A percentile compares a stretch with the other conserved stretches of the same genome.
These are phyloP conservation scores for Narcine bancroftii DNA, from an alignment of 2,113 vertebrate genomes.

Conservation along the genomic window DNA sequence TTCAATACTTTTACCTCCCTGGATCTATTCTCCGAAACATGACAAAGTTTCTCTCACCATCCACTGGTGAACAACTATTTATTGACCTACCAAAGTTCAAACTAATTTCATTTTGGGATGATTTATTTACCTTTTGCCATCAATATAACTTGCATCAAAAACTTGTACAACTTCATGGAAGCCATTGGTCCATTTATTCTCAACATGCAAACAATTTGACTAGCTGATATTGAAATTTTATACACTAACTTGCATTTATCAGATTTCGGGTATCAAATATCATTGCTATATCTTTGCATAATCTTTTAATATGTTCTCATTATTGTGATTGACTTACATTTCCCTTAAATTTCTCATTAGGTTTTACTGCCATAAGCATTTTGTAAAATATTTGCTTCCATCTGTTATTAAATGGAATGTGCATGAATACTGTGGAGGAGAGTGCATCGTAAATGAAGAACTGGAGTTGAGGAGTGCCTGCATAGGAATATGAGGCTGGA, in stretches of 20 bases:
- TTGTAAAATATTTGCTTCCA: neutral
- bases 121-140: neutral
- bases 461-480: neutral
- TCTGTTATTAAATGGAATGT: neutral
- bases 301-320: neutral
- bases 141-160: neutral
- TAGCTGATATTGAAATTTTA: neutral
- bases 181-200: neutral
- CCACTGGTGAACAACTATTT: neutral
- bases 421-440: neutral
- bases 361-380: neutral
- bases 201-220: neutral
- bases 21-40: too few relatives aligned
- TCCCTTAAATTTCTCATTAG: neutral
- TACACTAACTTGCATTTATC: conserved; percentile 6
- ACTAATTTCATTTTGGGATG: neutral
- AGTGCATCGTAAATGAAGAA: neutral
- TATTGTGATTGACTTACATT: neutral
- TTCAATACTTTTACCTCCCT: too few relatives aligned
- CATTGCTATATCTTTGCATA: neutral
- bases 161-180: neutral
- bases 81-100: neutral
- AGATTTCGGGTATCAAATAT: conserved; percentile 6
- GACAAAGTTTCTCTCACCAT: neutral
- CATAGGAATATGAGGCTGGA: neutral